These are phyloP conservation scores for Venusia cambrica DNA, from an alignment of 2,888 invertebrate genomes.

Conservation along the genomic window DNA sequence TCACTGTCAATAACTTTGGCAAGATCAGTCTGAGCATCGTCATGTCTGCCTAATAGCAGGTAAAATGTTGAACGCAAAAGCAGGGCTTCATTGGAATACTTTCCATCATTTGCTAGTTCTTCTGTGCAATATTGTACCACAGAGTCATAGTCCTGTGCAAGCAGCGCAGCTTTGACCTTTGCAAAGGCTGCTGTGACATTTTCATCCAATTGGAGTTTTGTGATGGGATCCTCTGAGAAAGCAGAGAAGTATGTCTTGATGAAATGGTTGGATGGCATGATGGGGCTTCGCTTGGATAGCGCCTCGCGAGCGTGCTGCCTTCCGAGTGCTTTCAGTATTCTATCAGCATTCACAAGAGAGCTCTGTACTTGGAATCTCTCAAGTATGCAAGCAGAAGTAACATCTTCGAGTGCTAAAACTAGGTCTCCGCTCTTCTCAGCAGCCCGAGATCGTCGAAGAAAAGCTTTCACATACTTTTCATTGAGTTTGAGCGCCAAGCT, in stretches of 20 bases:
- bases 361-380: conserved; percentile 93
- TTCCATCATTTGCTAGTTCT: conserved; percentile 85
- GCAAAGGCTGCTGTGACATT: conserved; percentile 76
- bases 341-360: conserved; percentile 91
- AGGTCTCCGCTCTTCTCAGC: conserved; percentile 90
- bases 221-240: conserved; percentile 92
- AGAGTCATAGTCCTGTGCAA: conserved; percentile 87
- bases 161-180: conserved; percentile 86
- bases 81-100: conserved; percentile 85
- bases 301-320: conserved; percentile 87
- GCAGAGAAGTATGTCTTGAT: conserved; percentile 93
- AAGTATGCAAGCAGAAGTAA: conserved; percentile 94
- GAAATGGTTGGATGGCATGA: conserved; percentile 92
- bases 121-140: conserved; percentile 90
- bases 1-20: conserved; percentile 84
- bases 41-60: conserved; percentile 88
- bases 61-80: conserved; percentile 93
- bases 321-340: conserved; percentile 92
- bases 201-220: conserved; percentile 72
- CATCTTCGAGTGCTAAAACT: conserved; percentile 92
- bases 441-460: conserved; percentile 90
- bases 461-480: conserved; percentile 93
- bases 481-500: conserved; percentile 91
- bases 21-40: conserved; percentile 86
- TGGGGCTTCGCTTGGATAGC: conserved; percentile 83